Percentiles rank a stretch among this genome's conserved stretches.
phyloP scores from a whole-genome alignment of 2,113 vertebrate genomes.

The Australoheros scitulus region DNA sequence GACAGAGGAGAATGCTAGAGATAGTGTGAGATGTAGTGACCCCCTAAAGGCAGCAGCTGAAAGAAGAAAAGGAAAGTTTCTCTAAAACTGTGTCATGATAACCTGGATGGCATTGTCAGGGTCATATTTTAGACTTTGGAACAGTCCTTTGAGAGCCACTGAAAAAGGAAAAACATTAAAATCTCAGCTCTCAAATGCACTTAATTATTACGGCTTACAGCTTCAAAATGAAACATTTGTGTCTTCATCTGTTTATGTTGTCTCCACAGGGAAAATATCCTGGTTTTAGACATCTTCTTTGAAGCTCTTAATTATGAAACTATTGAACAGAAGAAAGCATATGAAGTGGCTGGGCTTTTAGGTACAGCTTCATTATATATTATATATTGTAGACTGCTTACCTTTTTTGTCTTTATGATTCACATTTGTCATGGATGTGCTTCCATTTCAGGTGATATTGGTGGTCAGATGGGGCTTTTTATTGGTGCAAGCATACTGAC shows the following conservation, averaged over 20 bases:
- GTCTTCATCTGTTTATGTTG: not conserved
- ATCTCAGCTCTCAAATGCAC: not conserved
- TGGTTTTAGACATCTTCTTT: conserved; percentile 89
- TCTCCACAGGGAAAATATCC: conserved; percentile 89
- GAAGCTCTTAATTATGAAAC: conserved; percentile 87
- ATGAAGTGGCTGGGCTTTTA: conserved; percentile 95
- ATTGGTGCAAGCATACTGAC: conserved; percentile 94
- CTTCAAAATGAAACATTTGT: not conserved
- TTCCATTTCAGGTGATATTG: conserved; percentile 85
- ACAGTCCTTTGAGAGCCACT: not conserved
- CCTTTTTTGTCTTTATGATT: not conserved
- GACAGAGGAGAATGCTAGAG: not conserved
- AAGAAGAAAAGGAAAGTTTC: not conserved
- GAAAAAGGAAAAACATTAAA: not conserved
- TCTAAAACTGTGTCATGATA: not conserved
- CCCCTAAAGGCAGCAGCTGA: not conserved
- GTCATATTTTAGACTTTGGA: not conserved
- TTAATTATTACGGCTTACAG: not conserved
- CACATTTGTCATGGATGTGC: not conserved
- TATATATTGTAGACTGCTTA: not conserved
- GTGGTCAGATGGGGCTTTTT: conserved; percentile 95
- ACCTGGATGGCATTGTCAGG: not conserved
- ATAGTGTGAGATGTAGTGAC: not conserved
- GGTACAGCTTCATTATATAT: conserved; percentile 75
- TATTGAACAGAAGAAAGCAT: conserved; percentile 98